Conservation (phyloP, 1,140 invertebrate species). For the Drosophila pachea region DNA sequence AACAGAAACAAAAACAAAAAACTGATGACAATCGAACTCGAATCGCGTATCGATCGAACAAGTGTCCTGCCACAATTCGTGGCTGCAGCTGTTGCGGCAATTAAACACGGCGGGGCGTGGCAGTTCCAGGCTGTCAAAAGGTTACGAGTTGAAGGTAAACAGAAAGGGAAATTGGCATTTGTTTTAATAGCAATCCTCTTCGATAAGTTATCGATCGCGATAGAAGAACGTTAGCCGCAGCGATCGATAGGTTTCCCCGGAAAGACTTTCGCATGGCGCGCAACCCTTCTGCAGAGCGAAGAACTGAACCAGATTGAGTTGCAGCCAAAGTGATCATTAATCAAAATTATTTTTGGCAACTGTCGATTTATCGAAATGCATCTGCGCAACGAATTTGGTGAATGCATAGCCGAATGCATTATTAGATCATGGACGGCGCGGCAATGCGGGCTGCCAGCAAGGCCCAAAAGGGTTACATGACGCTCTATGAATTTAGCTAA, state of each 20-base stretch:
- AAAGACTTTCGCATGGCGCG: not conserved
- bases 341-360: slow-evolving; percentile 47
- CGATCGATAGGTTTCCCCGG: too few species aligned
- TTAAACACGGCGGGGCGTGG: slow-evolving; percentile 13
- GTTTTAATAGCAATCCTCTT: not conserved
- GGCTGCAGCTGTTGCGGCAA: slow-evolving; percentile 15
- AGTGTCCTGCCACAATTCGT: slow-evolving; percentile 22
- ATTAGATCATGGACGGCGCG: slow-evolving; percentile 49
- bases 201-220: too few species aligned
- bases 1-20: slow-evolving; percentile 15
- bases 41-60: slow-evolving; percentile 9
- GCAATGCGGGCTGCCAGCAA: slow-evolving; percentile 54
- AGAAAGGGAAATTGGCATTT: not conserved
- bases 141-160: not conserved
- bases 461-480: slow-evolving; percentile 51
- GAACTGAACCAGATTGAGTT: slow-evolving; percentile 1
- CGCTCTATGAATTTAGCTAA: slow-evolving; percentile 56
- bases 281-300: slow-evolving; percentile 4
- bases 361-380: slow-evolving; percentile 40
- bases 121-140: not conserved
- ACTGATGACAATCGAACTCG: slow-evolving; percentile 21
- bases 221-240: too few species aligned
- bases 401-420: slow-evolving; percentile 42
- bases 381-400: slow-evolving; percentile 54
- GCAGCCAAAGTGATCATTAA: slow-evolving; percentile 39